Percentiles rank a stretch among this genome's conserved stretches.
Conservation (phyloP, 2,113 vertebrate genomes). For the Chrysemys picta region DNA sequence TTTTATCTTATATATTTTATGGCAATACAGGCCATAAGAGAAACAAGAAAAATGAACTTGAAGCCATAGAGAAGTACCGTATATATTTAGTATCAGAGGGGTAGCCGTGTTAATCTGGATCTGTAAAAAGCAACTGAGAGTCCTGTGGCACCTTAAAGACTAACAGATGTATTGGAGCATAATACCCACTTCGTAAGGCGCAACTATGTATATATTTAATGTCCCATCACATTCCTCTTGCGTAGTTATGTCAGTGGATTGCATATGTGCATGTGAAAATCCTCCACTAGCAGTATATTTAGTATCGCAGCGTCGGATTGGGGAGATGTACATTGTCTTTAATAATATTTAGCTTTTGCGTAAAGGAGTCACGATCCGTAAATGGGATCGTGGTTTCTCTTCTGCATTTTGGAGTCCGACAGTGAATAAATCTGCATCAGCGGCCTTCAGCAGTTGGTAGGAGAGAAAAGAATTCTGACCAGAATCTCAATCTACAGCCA, state of each 20-base stretch:
- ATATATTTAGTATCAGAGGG: not conserved
- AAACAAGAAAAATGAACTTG: conserved; percentile 60
- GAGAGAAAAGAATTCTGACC: conserved; percentile 69
- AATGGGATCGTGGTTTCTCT: conserved; percentile 42
- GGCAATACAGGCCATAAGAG: not conserved
- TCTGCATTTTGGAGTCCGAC: conserved; percentile 64
- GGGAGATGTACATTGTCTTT: conserved; percentile 22
- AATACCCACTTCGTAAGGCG: too few species aligned
- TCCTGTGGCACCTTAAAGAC: too few species aligned
- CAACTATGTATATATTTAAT: not conserved
- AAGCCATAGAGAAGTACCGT: conserved; percentile 28
- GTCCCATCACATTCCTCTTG: rapidly evolving
- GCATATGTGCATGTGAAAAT: conserved; percentile 20
- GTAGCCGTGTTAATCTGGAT: too few species aligned
- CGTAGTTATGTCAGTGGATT: not conserved
- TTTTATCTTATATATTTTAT: not conserved
- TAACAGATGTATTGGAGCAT: too few species aligned
- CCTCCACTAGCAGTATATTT: conserved; percentile 34
- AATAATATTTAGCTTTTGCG: conserved; percentile 56
- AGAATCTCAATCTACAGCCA: conserved; percentile 75
- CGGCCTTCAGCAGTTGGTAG: conserved; percentile 40
- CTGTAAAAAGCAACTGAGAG: too few species aligned
- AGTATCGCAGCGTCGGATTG: conserved; percentile 14
- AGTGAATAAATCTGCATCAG: conserved; percentile 60
- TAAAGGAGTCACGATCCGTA: conserved; percentile 24